These are phyloP conservation scores for Lutjanus campechanus DNA, from an alignment of 2,797 vertebrate genomes.

Conservation along the genomic window DNA sequence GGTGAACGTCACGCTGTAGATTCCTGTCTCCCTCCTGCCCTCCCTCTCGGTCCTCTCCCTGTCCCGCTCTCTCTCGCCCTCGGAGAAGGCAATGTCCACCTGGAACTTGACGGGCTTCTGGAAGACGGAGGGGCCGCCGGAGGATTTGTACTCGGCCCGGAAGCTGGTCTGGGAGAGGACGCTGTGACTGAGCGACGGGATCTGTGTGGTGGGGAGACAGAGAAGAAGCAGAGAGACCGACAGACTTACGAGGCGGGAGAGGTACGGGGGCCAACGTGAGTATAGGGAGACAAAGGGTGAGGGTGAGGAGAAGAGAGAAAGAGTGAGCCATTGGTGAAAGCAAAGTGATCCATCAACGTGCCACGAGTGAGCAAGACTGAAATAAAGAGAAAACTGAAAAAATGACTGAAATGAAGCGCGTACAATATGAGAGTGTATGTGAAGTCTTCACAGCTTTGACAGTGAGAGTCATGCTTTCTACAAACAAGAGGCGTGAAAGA, in stretches of 20 bases:
- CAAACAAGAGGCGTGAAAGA: constrained; percentile 42
- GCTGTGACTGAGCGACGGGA: constrained; percentile 94
- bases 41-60: constrained; percentile 84
- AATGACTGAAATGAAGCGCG: constrained; percentile 70
- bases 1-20: constrained; percentile 95
- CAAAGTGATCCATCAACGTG: constrained; percentile 72
- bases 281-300: constrained; percentile 82
- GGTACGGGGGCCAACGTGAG: constrained; percentile 77
- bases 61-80: constrained; percentile 86
- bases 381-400: constrained; percentile 68
- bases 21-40: constrained; percentile 88
- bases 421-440: constrained; percentile 54
- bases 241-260: constrained; percentile 85
- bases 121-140: constrained; percentile 93
- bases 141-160: constrained; percentile 93
- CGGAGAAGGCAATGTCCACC: constrained; percentile 93
- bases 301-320: constrained; percentile 80
- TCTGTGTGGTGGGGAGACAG: constrained; percentile 84
- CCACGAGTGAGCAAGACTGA: constrained; percentile 65
- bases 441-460: constrained; percentile 34
- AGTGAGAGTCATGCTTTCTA: constrained; percentile 64
- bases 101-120: constrained; percentile 95
- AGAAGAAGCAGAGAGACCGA: constrained; percentile 85
- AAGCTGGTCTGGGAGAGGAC: constrained; percentile 95
- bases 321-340: constrained; percentile 81